Evolutionary conservation across 2,888 invertebrate genomes (phyloP).

Genomic region (Aphidoletes aphidimyza): DNA sequence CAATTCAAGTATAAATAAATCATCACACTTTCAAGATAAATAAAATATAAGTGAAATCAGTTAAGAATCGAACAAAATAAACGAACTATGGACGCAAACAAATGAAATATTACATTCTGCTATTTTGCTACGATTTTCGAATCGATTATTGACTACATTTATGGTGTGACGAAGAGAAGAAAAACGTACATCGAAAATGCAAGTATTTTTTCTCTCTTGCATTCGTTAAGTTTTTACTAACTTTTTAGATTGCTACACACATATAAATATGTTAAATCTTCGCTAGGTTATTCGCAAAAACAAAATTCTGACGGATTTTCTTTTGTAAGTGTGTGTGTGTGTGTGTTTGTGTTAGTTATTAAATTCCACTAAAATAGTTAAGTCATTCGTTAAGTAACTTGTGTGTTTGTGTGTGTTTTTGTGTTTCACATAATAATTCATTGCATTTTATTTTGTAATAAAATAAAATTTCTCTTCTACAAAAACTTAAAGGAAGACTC

Average conservation of each 20-base stretch:
- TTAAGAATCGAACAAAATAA: not conserved
- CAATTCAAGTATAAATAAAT: constrained; percentile 7
- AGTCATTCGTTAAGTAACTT: constrained; percentile 9
- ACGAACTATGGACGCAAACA: not conserved
- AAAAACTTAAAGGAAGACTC: constrained; percentile 13
- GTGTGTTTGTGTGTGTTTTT: too few relatives aligned
- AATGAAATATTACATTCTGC: not conserved
- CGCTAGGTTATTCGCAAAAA: not conserved
- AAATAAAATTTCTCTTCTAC: not conserved
- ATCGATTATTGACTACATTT: not conserved
- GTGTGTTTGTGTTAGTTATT: too few relatives aligned
- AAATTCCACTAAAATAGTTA: too few relatives aligned
- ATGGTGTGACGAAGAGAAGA: not conserved
- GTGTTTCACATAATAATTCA: too few relatives aligned
- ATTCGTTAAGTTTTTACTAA: too few relatives aligned
- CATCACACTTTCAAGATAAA: not conserved
- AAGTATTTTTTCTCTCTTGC: not conserved
- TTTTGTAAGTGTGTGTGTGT: not conserved
- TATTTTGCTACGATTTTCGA: too few relatives aligned
- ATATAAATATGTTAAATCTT: not conserved
- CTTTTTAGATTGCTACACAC: not conserved
- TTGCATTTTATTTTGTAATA: too few relatives aligned
- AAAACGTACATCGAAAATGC: not conserved
- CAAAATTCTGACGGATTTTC: not conserved
- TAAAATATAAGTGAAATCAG: not conserved